Conservation (phyloP, 2,113 vertebrate genomes). For the Rhinoptilus africanus region DNA sequence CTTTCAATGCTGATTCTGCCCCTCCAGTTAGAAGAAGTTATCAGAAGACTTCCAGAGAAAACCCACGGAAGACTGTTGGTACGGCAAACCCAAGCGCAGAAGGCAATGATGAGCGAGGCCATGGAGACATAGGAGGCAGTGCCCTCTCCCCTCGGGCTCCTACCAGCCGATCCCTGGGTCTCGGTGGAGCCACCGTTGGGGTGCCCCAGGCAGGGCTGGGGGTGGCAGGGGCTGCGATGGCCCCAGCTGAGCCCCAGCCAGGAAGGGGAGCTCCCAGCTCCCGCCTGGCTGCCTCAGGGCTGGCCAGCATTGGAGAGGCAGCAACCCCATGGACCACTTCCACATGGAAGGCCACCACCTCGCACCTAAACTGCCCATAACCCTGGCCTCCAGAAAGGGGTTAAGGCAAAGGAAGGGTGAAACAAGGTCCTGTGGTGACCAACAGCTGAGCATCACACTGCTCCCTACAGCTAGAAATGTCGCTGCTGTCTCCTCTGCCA, state of each 20-base stretch:
- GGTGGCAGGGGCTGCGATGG: rapidly evolving
- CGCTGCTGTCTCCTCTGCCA: neutral
- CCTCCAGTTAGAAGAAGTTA: too few species aligned
- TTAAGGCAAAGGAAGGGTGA: neutral
- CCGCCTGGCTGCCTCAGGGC: too few species aligned
- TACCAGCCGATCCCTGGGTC: rapidly evolving
- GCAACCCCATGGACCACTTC: rapidly evolving
- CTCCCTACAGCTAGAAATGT: neutral
- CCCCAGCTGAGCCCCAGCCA: rapidly evolving
- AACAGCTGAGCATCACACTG: neutral
- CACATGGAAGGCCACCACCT: neutral
- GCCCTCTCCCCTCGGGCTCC: rapidly evolving
- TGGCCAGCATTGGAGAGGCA: rapidly evolving
- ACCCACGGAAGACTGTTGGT: neutral
- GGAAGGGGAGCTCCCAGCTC: neutral
- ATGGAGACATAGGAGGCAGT: neutral
- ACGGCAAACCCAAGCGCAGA: neutral
- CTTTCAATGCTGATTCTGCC: too few species aligned
- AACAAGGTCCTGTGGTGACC: neutral
- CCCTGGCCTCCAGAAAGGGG: rapidly evolving
- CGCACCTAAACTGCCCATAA: rapidly evolving
- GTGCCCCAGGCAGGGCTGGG: neutral
- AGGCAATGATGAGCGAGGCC: rapidly evolving
- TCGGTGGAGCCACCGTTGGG: rapidly evolving
- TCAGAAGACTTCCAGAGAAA: neutral